A percentile compares a stretch with the other conserved stretches of the same genome.
phyloP scores from a whole-genome alignment of 2,888 invertebrate species.

The Neuroscelio doddi region DNA sequence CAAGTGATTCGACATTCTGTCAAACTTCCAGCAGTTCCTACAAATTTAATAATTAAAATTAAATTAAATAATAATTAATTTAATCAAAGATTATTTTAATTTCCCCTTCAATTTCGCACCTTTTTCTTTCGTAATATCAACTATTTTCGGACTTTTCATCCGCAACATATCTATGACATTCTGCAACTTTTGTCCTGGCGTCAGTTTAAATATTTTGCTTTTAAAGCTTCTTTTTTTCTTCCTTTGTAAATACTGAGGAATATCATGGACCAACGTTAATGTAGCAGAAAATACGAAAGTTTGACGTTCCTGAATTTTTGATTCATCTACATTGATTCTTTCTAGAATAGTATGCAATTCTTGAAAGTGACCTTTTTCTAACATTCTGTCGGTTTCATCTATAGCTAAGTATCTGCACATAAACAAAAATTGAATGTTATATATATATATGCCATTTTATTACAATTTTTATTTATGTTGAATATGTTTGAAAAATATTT shows the following conservation, averaged over 20 bases:
- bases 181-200: constrained; percentile 83
- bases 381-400: constrained; percentile 99
- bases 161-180: constrained; percentile 86
- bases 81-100: no score
- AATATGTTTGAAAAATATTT: neutral
- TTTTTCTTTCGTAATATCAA: constrained; percentile 89
- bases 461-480: no score
- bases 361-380: constrained; percentile 96
- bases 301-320: constrained; percentile 79
- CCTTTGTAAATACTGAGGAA: constrained; percentile 82
- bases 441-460: neutral
- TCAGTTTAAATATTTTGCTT: constrained; percentile 78
- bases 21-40: constrained; percentile 87
- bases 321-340: constrained; percentile 82
- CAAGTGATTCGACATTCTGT: constrained; percentile 90
- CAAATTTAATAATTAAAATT: constrained; percentile 20
- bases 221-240: constrained; percentile 71
- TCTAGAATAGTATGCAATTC: constrained; percentile 89
- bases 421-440: no score
- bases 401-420: constrained; percentile 92
- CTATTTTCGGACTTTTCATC: constrained; percentile 91
- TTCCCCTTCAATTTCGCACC: constrained; percentile 73
- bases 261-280: constrained; percentile 90
- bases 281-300: constrained; percentile 99
- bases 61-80: neutral